Evolutionary conservation across 1,140 invertebrate species (phyloP).

Genomic region (Scaptodrosophila lebanonensis): DNA sequence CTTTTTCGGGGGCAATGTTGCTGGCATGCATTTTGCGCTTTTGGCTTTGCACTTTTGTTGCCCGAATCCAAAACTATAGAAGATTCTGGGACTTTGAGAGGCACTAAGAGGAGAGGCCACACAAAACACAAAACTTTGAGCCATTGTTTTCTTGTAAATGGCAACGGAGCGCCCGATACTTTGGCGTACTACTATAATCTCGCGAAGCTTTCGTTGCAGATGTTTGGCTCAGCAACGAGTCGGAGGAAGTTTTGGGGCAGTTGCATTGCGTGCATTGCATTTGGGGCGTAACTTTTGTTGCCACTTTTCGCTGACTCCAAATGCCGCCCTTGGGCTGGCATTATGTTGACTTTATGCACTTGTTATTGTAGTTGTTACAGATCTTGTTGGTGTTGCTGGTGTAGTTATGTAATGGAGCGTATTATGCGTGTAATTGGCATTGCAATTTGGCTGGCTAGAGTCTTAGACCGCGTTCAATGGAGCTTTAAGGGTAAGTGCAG

Average conservation of each 20-base stretch:
- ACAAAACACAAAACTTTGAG: slow-evolving; percentile 18
- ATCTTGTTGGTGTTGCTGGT: neutral
- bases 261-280: slow-evolving; percentile 17
- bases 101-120: too few species aligned
- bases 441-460: slow-evolving; percentile 40
- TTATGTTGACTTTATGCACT: too few species aligned
- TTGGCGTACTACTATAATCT: slow-evolving; percentile 32
- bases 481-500: slow-evolving; percentile 20
- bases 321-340: slow-evolving; percentile 13
- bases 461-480: slow-evolving; percentile 37
- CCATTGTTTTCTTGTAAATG: slow-evolving; percentile 72
- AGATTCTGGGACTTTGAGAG: too few species aligned
- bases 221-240: slow-evolving; percentile 43
- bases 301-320: slow-evolving; percentile 21
- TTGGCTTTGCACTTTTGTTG: neutral
- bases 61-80: too few species aligned
- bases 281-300: slow-evolving; percentile 4
- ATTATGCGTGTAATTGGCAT: slow-evolving; percentile 65
- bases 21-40: slow-evolving; percentile 51
- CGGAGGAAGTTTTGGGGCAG: slow-evolving; percentile 14
- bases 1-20: slow-evolving; percentile 49
- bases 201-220: slow-evolving; percentile 31
- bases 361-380: neutral
- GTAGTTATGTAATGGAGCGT: slow-evolving; percentile 56
- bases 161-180: slow-evolving; percentile 40